phyloP scores from a whole-genome alignment of 2,888 invertebrate species.

The Noctua janthina region DNA sequence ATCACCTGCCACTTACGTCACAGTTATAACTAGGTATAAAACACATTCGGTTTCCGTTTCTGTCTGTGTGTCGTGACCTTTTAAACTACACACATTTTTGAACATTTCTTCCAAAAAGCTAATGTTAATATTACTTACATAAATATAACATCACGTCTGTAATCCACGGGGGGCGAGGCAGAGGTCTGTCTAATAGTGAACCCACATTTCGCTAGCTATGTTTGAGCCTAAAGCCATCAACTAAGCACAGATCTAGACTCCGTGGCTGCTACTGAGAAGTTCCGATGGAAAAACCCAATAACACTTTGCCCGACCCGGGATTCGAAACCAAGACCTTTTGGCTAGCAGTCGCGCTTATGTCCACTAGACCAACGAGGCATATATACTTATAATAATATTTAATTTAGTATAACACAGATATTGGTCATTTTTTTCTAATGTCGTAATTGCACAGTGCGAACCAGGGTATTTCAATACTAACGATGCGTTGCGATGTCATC shows the following conservation, averaged over 20 bases:
- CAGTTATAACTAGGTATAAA: not conserved
- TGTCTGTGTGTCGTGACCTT: not conserved
- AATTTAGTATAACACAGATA: not conserved
- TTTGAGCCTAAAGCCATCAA: not conserved
- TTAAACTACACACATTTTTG: not conserved
- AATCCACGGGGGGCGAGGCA: fast-evolving
- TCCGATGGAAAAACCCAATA: not conserved
- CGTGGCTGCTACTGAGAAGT: not conserved
- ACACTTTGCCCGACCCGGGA: not conserved
- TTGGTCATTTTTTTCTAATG: not conserved
- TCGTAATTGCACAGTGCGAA: not conserved
- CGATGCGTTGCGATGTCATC: too few species aligned
- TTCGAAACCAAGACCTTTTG: not conserved
- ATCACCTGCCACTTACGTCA: not conserved
- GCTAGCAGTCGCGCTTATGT: not conserved
- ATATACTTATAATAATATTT: not conserved
- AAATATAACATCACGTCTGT: not conserved
- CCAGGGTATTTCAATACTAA: too few species aligned
- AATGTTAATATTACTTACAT: not conserved
- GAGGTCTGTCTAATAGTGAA: not conserved
- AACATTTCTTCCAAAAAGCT: not conserved
- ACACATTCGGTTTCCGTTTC: not conserved
- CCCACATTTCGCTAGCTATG: not conserved
- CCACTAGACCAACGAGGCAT: not conserved
- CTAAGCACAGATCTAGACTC: not conserved